Evolutionary conservation across 37 sponge, comb jelly and placozoan genomes (phyloP).

Genomic region (Dysidea cf. avara): DNA sequence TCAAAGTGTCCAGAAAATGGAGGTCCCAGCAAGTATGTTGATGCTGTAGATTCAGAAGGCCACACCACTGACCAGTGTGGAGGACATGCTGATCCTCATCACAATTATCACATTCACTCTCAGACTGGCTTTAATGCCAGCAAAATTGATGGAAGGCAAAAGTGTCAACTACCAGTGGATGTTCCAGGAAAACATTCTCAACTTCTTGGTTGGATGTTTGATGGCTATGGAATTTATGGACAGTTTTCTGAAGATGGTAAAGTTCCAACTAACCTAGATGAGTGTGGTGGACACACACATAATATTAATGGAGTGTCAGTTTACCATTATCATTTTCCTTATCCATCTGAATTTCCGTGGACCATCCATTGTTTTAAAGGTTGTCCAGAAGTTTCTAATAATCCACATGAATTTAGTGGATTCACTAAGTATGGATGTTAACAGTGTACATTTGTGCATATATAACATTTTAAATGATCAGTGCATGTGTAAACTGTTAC

Average conservation of each 20-base stretch:
- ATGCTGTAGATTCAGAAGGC: constrained; percentile 78
- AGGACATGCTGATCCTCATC: constrained; percentile 53
- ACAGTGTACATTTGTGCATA: no score
- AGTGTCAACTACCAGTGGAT: constrained; percentile 50
- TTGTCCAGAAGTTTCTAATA: constrained; percentile 60
- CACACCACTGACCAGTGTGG: constrained; percentile 67
- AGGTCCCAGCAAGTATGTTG: constrained; percentile 56
- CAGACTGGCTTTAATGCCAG: constrained; percentile 22
- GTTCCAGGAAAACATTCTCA: constrained; percentile 52
- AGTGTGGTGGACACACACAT: constrained; percentile 68
- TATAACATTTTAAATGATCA: no score
- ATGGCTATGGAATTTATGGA: constrained; percentile 73
- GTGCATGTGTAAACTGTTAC: no score
- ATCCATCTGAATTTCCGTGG: constrained; percentile 67
- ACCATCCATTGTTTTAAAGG: constrained; percentile 74
- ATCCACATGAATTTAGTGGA: constrained; percentile 14
- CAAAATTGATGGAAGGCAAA: not conserved
- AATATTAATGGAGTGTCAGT: constrained; percentile 38
- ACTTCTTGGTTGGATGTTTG: constrained; percentile 70
- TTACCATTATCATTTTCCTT: constrained; percentile 75
- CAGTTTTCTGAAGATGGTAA: constrained; percentile 43
- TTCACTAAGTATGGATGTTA: constrained; percentile 35
- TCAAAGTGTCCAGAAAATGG: constrained; percentile 49
- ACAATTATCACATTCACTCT: constrained; percentile 62
- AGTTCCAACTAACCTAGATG: constrained; percentile 60